A percentile compares a stretch with the other conserved stretches of the same genome.
Evolutionary conservation across 1,140 invertebrate genomes (phyloP).

Genomic region (Augochlora pura): DNA sequence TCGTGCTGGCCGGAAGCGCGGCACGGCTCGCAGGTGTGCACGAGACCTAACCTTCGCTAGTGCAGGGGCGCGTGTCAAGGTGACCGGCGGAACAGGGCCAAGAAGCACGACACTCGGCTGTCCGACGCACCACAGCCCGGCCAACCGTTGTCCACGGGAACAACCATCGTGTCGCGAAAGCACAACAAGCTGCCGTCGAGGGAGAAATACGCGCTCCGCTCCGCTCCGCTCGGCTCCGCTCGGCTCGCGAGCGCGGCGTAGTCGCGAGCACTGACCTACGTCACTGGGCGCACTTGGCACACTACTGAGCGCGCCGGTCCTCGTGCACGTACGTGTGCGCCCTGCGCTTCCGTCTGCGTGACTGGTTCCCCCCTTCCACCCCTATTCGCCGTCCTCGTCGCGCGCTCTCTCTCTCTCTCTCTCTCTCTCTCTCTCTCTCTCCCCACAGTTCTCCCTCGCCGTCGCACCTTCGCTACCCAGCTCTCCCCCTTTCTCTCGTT

Average conservation of each 20-base stretch:
- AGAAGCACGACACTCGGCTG: slow-evolving; percentile 15
- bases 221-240: too few relatives aligned
- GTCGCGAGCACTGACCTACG: slow-evolving; percentile 70
- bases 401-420: too few relatives aligned
- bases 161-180: slow-evolving; percentile 13
- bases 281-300: slow-evolving; percentile 65
- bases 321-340: slow-evolving; percentile 35
- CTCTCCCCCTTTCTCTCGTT: too few relatives aligned
- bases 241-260: slow-evolving; percentile 50
- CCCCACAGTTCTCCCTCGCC: neutral
- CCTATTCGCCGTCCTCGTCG: too few relatives aligned
- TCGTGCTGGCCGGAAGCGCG: neutral
- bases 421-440: neutral
- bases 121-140: neutral
- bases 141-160: neutral
- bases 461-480: neutral
- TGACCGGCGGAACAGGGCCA: slow-evolving; percentile 19
- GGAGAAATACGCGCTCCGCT: neutral
- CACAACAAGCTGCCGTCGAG: neutral
- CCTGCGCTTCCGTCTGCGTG: slow-evolving; percentile 5
- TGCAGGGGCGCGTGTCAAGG: slow-evolving; percentile 41
- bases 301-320: slow-evolving; percentile 44
- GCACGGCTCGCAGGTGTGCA: slow-evolving; percentile 17
- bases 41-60: slow-evolving; percentile 22
- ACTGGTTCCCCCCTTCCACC: neutral